phyloP scores from a whole-genome alignment of 64 coral and sea anemone genomes.

The Porites australiensis region DNA sequence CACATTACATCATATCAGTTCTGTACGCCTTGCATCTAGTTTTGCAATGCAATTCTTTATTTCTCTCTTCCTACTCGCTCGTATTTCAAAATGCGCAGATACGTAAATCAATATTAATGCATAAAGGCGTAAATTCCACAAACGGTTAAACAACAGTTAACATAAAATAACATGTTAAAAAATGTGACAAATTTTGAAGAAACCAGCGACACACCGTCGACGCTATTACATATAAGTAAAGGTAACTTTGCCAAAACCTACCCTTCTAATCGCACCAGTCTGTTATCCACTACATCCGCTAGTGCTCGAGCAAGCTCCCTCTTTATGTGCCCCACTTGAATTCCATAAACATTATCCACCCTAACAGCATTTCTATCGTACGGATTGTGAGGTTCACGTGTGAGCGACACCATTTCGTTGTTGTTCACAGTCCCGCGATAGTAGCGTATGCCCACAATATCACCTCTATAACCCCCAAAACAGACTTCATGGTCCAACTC shows the following conservation, averaged over 20 bases:
- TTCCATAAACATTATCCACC: slow-evolving; percentile 76
- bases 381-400: slow-evolving; percentile 71
- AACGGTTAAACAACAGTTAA: too few species aligned
- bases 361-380: slow-evolving; percentile 85
- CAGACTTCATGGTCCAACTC: slow-evolving; percentile 75
- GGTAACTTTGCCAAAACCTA: slow-evolving; percentile 13
- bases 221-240: background rate
- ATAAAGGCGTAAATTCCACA: too few species aligned
- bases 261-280: slow-evolving; percentile 78
- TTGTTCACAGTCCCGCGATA: slow-evolving; percentile 79
- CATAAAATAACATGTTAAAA: too few species aligned
- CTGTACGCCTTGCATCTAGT: too few species aligned
- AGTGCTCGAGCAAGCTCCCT: slow-evolving; percentile 70
- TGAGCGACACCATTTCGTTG: slow-evolving; percentile 82
- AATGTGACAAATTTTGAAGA: too few species aligned
- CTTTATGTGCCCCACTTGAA: slow-evolving; percentile 90
- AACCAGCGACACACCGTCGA: too few species aligned
- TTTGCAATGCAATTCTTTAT: too few species aligned
- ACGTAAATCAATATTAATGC: too few species aligned
- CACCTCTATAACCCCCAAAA: slow-evolving; percentile 63
- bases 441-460: slow-evolving; percentile 86
- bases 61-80: too few species aligned
- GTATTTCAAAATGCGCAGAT: too few species aligned
- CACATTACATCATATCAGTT: too few species aligned
- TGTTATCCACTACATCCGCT: slow-evolving; percentile 73